phyloP scores from a whole-genome alignment of 2,888 invertebrate species.

The Amorpha juglandis region DNA sequence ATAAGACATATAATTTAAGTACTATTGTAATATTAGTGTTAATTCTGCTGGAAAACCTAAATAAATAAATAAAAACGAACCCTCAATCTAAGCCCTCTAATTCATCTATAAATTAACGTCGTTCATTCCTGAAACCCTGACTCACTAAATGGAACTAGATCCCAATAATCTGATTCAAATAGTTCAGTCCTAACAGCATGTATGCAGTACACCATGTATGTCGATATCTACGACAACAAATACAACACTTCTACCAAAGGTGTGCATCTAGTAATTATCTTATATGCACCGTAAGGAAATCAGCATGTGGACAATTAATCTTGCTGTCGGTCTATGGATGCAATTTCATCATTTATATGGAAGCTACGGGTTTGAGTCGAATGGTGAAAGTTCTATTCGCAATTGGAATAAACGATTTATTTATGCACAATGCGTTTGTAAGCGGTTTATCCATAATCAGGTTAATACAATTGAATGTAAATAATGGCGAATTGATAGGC shows the following conservation, averaged over 20 bases:
- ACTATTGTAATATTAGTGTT: no score
- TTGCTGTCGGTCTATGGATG: constrained; percentile 45
- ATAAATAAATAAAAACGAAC: no score
- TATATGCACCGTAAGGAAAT: constrained; percentile 60
- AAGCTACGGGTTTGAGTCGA: constrained; percentile 17
- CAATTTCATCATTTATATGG: constrained; percentile 42
- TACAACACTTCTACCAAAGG: constrained; percentile 17
- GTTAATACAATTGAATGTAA: constrained; percentile 30
- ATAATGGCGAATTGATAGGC: neutral
- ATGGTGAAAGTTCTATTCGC: constrained; percentile 19
- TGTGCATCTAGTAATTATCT: constrained; percentile 63
- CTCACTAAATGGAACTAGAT: neutral
- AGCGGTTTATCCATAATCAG: constrained; percentile 30
- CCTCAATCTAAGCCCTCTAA: no score
- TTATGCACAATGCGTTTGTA: constrained; percentile 32
- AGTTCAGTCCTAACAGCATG: neutral
- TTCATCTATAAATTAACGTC: neutral
- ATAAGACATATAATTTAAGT: no score
- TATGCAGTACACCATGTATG: neutral
- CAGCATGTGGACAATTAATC: constrained; percentile 59
- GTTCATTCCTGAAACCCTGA: neutral
- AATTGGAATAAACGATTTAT: constrained; percentile 23
- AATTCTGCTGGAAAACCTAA: no score
- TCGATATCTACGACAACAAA: constrained; percentile 1
- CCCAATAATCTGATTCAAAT: neutral